These are phyloP conservation scores for Drosophila parabipectinata DNA, from an alignment of 1,140 invertebrate species.

Conservation along the genomic window DNA sequence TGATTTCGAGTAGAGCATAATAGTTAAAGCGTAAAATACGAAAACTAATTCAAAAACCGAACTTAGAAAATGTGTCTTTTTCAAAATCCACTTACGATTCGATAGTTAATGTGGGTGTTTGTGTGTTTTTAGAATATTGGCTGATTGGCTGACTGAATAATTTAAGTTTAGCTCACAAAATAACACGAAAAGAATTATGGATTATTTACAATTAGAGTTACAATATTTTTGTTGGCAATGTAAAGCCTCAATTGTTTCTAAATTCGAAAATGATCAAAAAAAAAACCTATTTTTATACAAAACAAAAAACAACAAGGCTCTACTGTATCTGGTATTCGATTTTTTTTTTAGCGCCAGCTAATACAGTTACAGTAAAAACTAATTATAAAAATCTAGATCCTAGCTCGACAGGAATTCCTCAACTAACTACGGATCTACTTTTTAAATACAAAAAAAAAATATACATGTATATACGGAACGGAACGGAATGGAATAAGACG, in stretches of 20 bases:
- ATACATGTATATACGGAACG: conserved; percentile 8
- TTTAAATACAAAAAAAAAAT: conserved; percentile 31
- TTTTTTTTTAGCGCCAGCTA: conserved; percentile 27
- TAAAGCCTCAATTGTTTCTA: neutral
- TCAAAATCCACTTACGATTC: conserved; percentile 37
- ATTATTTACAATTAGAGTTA: conserved; percentile 18
- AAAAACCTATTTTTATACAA: too few relatives aligned
- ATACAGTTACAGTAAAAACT: conserved; percentile 36
- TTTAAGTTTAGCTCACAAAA: conserved; percentile 17
- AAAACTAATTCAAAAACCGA: conserved; percentile 58
- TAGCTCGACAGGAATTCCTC: conserved; percentile 12
- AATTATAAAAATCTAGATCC: conserved; percentile 24
- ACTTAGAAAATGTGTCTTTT: conserved; percentile 49
- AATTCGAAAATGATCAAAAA: neutral
- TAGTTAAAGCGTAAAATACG: conserved; percentile 36
- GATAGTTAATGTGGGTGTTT: conserved; percentile 16
- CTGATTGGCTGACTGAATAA: conserved; percentile 33
- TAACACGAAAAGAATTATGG: conserved; percentile 9
- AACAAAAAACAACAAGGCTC: neutral
- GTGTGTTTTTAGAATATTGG: conserved; percentile 17
- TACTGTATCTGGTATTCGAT: neutral
- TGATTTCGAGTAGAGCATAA: conserved; percentile 13
- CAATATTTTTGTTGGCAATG: neutral
- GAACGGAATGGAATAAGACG: conserved; percentile 36
- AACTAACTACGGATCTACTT: conserved; percentile 40